phyloP scores from a whole-genome alignment of 2,113 vertebrate species.

The Notiomystis cincta region DNA sequence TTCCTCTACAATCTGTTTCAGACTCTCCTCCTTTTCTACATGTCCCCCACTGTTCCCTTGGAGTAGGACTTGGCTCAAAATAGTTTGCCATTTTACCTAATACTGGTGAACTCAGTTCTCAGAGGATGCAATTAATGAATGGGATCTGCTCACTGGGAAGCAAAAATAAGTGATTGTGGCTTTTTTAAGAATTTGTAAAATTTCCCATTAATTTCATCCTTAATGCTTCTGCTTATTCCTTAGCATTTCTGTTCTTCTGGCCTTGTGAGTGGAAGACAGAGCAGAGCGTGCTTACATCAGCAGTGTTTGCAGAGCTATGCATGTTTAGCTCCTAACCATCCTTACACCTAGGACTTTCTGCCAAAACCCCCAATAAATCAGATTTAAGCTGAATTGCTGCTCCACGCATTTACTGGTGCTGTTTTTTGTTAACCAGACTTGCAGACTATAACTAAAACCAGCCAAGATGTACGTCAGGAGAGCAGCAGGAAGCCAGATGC shows the following conservation, averaged over 20 bases:
- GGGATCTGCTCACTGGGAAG: background rate
- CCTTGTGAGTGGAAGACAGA: background rate
- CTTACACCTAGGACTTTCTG: background rate
- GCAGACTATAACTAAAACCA: conserved; percentile 46
- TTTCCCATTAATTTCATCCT: background rate
- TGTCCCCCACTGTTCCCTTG: background rate
- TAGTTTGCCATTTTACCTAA: background rate
- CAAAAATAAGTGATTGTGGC: background rate
- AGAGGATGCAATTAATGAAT: background rate
- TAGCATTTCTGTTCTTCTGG: background rate
- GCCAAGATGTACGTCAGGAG: background rate
- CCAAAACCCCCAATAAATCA: background rate
- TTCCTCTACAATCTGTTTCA: background rate
- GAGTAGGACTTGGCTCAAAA: background rate
- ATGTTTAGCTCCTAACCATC: background rate
- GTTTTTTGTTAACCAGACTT: conserved; percentile 63
- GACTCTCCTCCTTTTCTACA: background rate
- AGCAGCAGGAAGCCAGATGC: background rate
- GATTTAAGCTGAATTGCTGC: background rate
- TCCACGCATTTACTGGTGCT: background rate
- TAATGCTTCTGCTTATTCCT: background rate
- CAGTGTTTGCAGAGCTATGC: background rate
- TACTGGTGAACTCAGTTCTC: background rate
- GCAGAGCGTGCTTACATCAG: background rate
- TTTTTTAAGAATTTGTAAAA: background rate